phyloP scores from a whole-genome alignment of 53 echinoderm and acorn worm genomes.

The Antedon mediterranea region DNA sequence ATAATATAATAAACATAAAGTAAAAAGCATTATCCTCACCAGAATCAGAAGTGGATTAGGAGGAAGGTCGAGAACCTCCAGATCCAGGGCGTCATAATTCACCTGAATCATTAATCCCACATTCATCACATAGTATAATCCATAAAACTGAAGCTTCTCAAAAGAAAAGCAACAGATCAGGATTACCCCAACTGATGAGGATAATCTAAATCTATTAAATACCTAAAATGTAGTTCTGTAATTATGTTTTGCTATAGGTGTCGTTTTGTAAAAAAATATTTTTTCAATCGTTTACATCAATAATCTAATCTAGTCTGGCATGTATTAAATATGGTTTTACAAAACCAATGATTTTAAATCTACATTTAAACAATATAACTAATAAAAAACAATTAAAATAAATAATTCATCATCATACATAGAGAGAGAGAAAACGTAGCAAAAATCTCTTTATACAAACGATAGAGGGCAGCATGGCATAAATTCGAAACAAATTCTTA shows the following conservation, averaged over 20 bases:
- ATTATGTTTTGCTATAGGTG: background rate
- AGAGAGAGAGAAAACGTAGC: too few species aligned
- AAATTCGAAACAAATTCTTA: too few species aligned
- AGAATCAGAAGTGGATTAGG: background rate
- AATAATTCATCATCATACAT: too few species aligned
- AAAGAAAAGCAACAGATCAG: background rate
- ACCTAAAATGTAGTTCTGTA: background rate
- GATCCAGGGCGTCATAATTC: background rate
- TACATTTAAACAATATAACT: too few species aligned
- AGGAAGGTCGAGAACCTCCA: constrained; percentile 1
- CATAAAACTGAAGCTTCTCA: background rate
- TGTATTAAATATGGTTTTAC: too few species aligned
- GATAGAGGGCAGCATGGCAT: too few species aligned
- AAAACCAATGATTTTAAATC: too few species aligned
- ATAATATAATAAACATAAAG: too few species aligned
- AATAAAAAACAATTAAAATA: too few species aligned
- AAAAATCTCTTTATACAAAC: too few species aligned
- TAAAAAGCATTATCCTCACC: background rate
- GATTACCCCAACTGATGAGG: constrained; percentile 1
- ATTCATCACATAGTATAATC: background rate
- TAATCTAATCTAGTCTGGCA: too few species aligned
- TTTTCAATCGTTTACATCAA: too few species aligned
- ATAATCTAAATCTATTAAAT: background rate
- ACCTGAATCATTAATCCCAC: background rate
- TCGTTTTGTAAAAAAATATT: background rate